phyloP scores from a whole-genome alignment of 2,113 vertebrate species.

The Carassius gibelio region DNA sequence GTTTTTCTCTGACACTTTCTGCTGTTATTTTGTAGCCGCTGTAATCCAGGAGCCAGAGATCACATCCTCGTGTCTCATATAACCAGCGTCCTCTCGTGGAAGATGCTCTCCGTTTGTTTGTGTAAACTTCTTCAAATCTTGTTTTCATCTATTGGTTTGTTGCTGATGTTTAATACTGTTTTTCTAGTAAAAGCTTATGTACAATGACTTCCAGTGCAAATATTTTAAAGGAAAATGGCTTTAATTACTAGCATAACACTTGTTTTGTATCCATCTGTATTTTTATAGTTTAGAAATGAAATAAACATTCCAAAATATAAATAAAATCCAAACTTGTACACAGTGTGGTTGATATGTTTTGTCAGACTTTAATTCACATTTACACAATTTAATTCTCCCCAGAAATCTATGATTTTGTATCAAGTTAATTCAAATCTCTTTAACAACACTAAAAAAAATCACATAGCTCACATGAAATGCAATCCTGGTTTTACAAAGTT shows the following conservation, averaged over 20 bases:
- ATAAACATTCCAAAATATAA: conserved; percentile 6
- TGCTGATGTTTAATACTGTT: background rate
- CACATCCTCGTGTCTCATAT: background rate
- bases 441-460: background rate
- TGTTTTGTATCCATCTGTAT: conserved; percentile 1
- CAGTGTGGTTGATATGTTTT: background rate
- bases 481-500: background rate
- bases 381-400: background rate
- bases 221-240: background rate
- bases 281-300: background rate
- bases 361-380: background rate
- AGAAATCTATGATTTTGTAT: background rate
- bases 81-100: background rate
- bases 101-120: background rate
- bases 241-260: background rate
- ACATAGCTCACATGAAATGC: background rate
- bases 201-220: background rate
- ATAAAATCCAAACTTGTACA: background rate
- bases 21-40: conserved; percentile 17
- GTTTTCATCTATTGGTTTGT: background rate
- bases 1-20: background rate
- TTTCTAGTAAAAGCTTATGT: background rate
- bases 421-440: background rate
- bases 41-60: conserved; percentile 4
- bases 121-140: background rate